Conservation (phyloP, 2,113 vertebrate species). For the Pongo pygmaeus region DNA sequence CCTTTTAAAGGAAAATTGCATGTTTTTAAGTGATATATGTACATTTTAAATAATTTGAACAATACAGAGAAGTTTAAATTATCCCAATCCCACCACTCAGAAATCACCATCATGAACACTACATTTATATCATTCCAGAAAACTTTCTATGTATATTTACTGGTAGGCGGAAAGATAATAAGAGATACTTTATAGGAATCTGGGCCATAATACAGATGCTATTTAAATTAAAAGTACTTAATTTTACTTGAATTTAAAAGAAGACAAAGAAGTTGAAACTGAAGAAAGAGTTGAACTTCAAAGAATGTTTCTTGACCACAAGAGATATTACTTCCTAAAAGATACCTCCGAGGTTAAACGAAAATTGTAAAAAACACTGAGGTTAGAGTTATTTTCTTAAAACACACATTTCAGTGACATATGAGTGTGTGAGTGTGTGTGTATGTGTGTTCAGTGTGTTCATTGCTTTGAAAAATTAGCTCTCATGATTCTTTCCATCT, state of each 20-base stretch:
- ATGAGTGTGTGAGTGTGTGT: background rate
- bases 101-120: background rate
- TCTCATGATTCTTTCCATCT: background rate
- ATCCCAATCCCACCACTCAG: background rate
- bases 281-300: slow-evolving; percentile 27
- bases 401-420: background rate
- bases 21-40: background rate
- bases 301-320: slow-evolving; percentile 53
- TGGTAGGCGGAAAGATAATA: background rate
- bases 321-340: slow-evolving; percentile 52
- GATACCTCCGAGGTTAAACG: slow-evolving; percentile 48
- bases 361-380: slow-evolving; percentile 28
- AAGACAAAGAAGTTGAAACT: slow-evolving; percentile 36
- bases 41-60: background rate
- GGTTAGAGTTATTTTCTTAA: background rate
- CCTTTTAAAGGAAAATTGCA: background rate
- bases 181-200: background rate
- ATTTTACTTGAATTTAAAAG: slow-evolving; percentile 34
- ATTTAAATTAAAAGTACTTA: slow-evolving; percentile 16
- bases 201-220: background rate
- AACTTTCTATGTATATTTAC: background rate
- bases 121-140: slow-evolving; percentile 5
- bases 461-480: background rate
- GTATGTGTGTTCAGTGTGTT: background rate
- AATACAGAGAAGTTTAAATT: background rate